Evolutionary conservation across 2,797 vertebrate genomes (phyloP).

Genomic region (Sebastes matsubarae): DNA sequence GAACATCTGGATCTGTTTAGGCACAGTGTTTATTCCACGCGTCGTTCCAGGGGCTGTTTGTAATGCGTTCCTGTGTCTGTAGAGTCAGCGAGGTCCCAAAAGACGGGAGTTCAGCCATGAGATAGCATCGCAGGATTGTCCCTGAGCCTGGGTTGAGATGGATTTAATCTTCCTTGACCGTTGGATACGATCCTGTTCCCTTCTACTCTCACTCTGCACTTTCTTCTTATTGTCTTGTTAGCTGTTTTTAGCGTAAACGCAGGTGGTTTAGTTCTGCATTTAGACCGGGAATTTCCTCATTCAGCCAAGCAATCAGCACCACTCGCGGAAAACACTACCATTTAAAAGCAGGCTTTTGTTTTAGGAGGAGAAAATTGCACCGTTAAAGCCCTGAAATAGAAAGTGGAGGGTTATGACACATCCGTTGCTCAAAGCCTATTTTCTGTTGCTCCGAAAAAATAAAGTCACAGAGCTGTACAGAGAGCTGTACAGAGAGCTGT

Average conservation of each 20-base stretch:
- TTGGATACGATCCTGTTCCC: not conserved
- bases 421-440: slow-evolving; percentile 36
- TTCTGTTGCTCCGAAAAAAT: slow-evolving; percentile 14
- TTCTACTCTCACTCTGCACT: not conserved
- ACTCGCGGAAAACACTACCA: slow-evolving; percentile 9
- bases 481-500: slow-evolving; percentile 19
- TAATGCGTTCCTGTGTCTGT: slow-evolving; percentile 60
- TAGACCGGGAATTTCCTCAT: slow-evolving; percentile 33
- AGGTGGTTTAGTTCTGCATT: slow-evolving; percentile 54
- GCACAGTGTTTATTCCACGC: slow-evolving; percentile 67
- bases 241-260: slow-evolving; percentile 20
- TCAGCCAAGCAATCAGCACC: slow-evolving; percentile 14
- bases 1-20: slow-evolving; percentile 84
- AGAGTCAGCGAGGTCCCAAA: slow-evolving; percentile 44
- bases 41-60: slow-evolving; percentile 71
- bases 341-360: slow-evolving; percentile 62
- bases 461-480: not conserved
- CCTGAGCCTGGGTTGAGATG: slow-evolving; percentile 10
- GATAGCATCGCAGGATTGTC: slow-evolving; percentile 37
- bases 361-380: slow-evolving; percentile 64
- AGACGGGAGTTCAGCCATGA: slow-evolving; percentile 59
- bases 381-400: slow-evolving; percentile 57
- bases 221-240: slow-evolving; percentile 19
- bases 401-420: slow-evolving; percentile 46
- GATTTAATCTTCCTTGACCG: slow-evolving; percentile 38